These are phyloP conservation scores for Motacilla tschutschensis DNA, from an alignment of 2,113 vertebrate species.

Conservation along the genomic window DNA sequence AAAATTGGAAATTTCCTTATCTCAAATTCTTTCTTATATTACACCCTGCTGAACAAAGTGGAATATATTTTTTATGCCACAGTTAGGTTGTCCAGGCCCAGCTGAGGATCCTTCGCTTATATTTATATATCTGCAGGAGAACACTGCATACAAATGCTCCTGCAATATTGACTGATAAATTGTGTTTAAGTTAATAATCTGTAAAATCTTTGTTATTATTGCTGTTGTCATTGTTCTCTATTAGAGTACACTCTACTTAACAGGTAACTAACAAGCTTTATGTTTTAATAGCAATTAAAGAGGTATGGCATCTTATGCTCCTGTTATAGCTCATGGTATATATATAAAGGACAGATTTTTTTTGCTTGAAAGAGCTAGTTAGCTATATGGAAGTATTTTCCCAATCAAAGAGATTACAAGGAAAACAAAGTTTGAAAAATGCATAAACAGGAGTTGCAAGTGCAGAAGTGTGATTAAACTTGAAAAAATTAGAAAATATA, in stretches of 20 bases:
- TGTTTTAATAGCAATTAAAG: not conserved
- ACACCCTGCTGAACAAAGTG: not conserved
- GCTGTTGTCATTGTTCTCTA: not conserved
- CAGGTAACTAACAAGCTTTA: not conserved
- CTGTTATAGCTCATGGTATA: not conserved
- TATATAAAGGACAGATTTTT: not conserved
- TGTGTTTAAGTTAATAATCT: not conserved
- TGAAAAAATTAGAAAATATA: not conserved
- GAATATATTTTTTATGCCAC: not conserved
- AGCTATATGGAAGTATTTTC: not conserved
- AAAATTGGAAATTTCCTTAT: not conserved
- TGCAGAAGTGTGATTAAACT: not conserved
- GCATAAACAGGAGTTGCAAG: not conserved
- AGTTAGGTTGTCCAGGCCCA: not conserved
- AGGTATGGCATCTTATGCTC: not conserved
- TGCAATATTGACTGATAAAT: not conserved
- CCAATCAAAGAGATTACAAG: not conserved
- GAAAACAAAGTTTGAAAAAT: constrained; percentile 1
- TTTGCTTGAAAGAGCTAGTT: not conserved
- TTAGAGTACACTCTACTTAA: not conserved
- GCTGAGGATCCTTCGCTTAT: not conserved
- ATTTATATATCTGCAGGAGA: not conserved
- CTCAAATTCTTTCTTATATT: not conserved
- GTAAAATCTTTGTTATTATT: not conserved
- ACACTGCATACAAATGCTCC: not conserved